A percentile compares a stretch with the other conserved stretches of the same genome.
phyloP scores from a whole-genome alignment of 1,140 invertebrate genomes.

The Pomacea maculata region DNA sequence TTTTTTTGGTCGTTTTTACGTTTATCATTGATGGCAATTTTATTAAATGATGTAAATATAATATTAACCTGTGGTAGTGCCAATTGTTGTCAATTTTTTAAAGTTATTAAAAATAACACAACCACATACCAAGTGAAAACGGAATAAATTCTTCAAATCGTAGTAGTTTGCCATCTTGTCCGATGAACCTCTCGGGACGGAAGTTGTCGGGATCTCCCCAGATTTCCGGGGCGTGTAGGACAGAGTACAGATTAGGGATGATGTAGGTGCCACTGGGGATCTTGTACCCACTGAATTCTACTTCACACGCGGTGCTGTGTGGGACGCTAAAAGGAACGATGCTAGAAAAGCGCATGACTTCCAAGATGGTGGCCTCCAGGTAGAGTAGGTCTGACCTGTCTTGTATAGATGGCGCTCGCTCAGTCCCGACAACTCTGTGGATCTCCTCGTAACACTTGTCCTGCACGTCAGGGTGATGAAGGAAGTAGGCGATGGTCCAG shows the following conservation, averaged over 20 bases:
- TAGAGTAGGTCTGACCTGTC: conserved; percentile 68
- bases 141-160: conserved; percentile 49
- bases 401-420: conserved; percentile 79
- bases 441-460: conserved; percentile 85
- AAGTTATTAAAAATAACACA: no score
- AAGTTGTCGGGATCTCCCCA: conserved; percentile 79
- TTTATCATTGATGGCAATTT: no score
- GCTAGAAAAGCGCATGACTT: conserved; percentile 57
- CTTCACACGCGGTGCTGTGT: conserved; percentile 52
- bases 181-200: conserved; percentile 72
- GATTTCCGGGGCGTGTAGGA: conserved; percentile 57
- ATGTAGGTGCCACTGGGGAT: conserved; percentile 61
- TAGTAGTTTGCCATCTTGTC: conserved; percentile 46
- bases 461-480: conserved; percentile 77
- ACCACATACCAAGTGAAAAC: conserved; percentile 32
- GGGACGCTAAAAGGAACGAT: conserved; percentile 63
- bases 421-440: conserved; percentile 80
- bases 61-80: no score
- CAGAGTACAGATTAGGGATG: conserved; percentile 59
- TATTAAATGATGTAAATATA: no score
- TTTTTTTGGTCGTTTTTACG: no score
- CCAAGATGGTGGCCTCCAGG: conserved; percentile 51
- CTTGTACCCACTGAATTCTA: conserved; percentile 50
- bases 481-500: conserved; percentile 86
- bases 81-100: no score